A percentile compares a stretch with the other conserved stretches of the same genome.
Conservation (phyloP, 2,113 vertebrate species). For the Scomber colias region DNA sequence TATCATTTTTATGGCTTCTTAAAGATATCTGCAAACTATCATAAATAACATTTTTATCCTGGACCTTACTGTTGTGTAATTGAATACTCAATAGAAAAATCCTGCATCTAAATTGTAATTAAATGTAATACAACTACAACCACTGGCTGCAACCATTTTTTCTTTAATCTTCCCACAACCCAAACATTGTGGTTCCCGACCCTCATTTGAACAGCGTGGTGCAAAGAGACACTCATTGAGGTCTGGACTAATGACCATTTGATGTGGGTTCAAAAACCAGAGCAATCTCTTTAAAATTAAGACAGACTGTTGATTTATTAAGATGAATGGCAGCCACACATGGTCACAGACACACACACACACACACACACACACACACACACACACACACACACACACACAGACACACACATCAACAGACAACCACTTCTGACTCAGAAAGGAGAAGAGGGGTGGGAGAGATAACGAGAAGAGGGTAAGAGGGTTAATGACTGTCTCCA, state of each 20-base stretch:
- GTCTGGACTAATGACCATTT: conserved; percentile 45
- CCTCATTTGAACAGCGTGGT: background rate
- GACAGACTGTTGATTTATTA: conserved; percentile 63
- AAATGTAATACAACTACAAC: background rate
- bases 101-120: conserved; percentile 21
- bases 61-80: background rate
- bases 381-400: background rate
- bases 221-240: conserved; percentile 11
- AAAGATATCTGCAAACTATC: background rate
- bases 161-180: background rate
- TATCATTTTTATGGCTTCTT: no score
- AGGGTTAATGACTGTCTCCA: conserved; percentile 78
- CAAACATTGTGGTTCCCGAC: background rate
- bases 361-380: conserved; percentile 23
- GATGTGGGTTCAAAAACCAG: conserved; percentile 57
- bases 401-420: conserved; percentile 22
- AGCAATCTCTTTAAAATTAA: conserved; percentile 57
- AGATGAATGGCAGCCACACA: conserved; percentile 58
- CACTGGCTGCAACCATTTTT: background rate
- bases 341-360: conserved; percentile 20
- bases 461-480: conserved; percentile 74
- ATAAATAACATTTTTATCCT: background rate
- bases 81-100: background rate
- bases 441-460: conserved; percentile 54
- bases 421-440: conserved; percentile 7